phyloP scores from a whole-genome alignment of 2,888 invertebrate genomes.

The Agrotis clavis region DNA sequence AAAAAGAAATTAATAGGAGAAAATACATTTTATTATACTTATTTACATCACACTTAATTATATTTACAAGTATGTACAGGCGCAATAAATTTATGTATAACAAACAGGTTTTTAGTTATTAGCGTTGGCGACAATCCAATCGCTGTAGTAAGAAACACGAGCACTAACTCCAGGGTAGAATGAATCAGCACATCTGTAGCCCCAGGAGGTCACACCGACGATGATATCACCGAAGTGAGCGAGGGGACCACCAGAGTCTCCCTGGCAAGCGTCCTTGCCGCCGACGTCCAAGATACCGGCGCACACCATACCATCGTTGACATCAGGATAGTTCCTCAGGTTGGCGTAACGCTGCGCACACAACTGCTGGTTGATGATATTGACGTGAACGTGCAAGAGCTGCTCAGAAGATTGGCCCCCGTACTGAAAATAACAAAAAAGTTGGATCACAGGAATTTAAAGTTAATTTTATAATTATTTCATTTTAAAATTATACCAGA shows the following conservation, averaged over 20 bases:
- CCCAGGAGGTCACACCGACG: conserved; percentile 88
- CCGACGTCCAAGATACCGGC: conserved; percentile 71
- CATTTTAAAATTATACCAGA: too few species aligned
- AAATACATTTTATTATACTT: too few species aligned
- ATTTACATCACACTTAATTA: not conserved
- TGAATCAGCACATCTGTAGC: conserved; percentile 83
- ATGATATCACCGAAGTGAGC: conserved; percentile 74
- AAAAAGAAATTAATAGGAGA: too few species aligned
- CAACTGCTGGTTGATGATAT: conserved; percentile 69
- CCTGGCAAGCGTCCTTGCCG: conserved; percentile 82
- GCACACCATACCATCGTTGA: conserved; percentile 73
- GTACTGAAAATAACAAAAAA: conserved; percentile 20
- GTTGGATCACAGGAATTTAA: too few species aligned
- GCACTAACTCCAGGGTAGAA: conserved; percentile 88
- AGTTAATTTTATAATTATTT: too few species aligned
- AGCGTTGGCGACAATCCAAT: conserved; percentile 75
- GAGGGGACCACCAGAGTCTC: conserved; percentile 90
- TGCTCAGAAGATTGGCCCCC: conserved; percentile 26
- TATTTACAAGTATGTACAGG: not conserved
- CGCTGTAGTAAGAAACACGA: conserved; percentile 77
- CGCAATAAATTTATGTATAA: too few species aligned
- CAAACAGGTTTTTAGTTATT: too few species aligned
- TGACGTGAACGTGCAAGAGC: conserved; percentile 63
- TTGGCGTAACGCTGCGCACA: conserved; percentile 72
- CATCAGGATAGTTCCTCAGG: conserved; percentile 64